These are phyloP conservation scores for Rhagonycha lutea DNA, from an alignment of 2,888 invertebrate genomes.

Conservation along the genomic window DNA sequence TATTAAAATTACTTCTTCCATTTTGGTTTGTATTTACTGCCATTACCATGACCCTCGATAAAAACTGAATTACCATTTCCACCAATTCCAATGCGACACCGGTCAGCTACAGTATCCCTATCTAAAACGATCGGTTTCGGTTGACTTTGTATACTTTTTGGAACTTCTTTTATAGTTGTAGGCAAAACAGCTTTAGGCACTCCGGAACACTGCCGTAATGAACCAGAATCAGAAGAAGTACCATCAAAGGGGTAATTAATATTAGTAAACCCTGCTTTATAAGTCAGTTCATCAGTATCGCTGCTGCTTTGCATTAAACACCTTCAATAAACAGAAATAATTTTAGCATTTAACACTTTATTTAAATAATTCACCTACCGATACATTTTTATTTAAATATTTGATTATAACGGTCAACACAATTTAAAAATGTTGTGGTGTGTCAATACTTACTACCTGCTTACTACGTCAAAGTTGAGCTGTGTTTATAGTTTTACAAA, in stretches of 20 bases:
- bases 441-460: no score
- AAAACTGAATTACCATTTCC: background rate
- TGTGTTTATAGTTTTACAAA: no score
- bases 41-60: background rate
- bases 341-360: conserved; percentile 33
- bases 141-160: background rate
- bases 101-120: background rate
- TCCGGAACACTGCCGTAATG: background rate
- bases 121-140: background rate
- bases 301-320: background rate
- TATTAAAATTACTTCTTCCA: background rate
- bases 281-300: background rate
- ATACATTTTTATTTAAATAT: background rate
- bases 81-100: background rate
- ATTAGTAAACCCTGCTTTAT: background rate
- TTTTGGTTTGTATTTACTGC: background rate
- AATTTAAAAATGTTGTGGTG: background rate
- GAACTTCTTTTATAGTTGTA: background rate
- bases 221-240: background rate
- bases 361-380: conserved; percentile 49
- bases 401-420: background rate
- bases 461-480: no score
- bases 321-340: background rate
- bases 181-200: background rate
- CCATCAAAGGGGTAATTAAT: background rate